phyloP scores from a whole-genome alignment of 2,888 invertebrate genomes.

The Gari tellinella region DNA sequence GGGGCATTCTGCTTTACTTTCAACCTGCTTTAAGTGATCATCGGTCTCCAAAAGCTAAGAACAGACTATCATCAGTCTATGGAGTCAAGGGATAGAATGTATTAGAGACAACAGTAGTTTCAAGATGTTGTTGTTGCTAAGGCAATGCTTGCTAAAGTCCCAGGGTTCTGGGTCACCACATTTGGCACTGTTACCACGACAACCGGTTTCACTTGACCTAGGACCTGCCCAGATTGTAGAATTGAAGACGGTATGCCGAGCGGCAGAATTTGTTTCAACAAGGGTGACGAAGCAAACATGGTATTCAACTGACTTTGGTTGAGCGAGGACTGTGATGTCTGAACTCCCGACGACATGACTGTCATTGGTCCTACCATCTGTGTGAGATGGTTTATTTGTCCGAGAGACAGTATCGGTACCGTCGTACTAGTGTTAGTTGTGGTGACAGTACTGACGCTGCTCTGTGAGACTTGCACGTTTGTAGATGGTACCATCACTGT shows the following conservation, averaged over 20 bases:
- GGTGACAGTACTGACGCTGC: conserved; percentile 8
- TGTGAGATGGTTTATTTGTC: conserved; percentile 65
- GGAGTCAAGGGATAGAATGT: too few species aligned
- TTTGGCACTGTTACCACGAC: conserved; percentile 50
- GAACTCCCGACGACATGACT: conserved; percentile 70
- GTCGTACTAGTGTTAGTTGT: conserved; percentile 39
- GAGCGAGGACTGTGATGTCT: conserved; percentile 50
- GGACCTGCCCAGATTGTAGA: conserved; percentile 60
- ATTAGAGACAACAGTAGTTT: too few species aligned
- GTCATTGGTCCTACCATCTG: conserved; percentile 71
- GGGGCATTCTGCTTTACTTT: too few species aligned
- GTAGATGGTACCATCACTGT: conserved; percentile 37
- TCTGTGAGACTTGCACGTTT: conserved; percentile 2
- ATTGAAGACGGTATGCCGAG: conserved; percentile 65
- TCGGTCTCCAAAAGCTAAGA: too few species aligned
- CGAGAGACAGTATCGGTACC: conserved; percentile 64
- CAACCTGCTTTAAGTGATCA: too few species aligned
- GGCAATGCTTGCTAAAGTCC: not conserved
- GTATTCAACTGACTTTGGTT: conserved; percentile 61
- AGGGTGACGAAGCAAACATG: conserved; percentile 59
- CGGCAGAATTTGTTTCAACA: conserved; percentile 69
- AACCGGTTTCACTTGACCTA: conserved; percentile 49
- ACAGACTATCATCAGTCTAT: too few species aligned
- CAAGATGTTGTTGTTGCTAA: conserved; percentile 1
- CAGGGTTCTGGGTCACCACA: conserved; percentile 33